Evolutionary conservation across 2,888 invertebrate species (phyloP).

Genomic region (Coleophora deauratella): DNA sequence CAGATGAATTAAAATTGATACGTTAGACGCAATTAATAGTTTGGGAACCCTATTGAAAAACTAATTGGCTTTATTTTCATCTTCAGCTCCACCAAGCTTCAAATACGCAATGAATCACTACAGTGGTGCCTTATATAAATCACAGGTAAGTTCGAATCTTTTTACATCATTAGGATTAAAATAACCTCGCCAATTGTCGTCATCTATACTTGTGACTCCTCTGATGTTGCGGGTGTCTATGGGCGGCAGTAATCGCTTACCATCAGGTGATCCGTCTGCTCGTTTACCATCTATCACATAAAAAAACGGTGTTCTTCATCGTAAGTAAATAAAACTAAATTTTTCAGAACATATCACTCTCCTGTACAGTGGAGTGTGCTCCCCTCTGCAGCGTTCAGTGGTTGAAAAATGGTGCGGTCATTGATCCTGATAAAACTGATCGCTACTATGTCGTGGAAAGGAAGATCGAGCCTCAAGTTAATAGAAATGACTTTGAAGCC

Average conservation of each 20-base stretch:
- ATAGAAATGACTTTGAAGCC: conserved; percentile 91
- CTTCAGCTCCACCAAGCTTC: conserved; percentile 89
- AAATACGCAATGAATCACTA: conserved; percentile 88
- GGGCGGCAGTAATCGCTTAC: no score
- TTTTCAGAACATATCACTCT: conserved; percentile 79
- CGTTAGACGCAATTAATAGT: no score
- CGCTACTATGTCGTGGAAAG: conserved; percentile 81
- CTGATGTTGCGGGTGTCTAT: no score
- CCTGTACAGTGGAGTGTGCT: conserved; percentile 92
- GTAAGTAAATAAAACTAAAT: no score
- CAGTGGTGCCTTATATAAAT: conserved; percentile 85
- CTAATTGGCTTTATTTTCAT: conserved; percentile 6
- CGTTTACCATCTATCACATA: no score
- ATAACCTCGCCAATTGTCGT: no score
- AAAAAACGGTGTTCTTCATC: no score
- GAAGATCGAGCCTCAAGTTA: conserved; percentile 80
- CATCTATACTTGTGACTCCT: no score
- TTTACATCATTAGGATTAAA: neutral
- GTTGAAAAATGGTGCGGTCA: conserved; percentile 84
- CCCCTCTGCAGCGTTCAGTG: conserved; percentile 90
- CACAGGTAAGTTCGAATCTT: conserved; percentile 52
- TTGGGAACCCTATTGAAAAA: no score
- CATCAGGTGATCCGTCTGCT: no score
- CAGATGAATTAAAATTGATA: no score
- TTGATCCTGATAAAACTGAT: conserved; percentile 76